These are phyloP conservation scores for Eretmocerus hayati DNA, from an alignment of 2,888 invertebrate genomes.

Conservation along the genomic window DNA sequence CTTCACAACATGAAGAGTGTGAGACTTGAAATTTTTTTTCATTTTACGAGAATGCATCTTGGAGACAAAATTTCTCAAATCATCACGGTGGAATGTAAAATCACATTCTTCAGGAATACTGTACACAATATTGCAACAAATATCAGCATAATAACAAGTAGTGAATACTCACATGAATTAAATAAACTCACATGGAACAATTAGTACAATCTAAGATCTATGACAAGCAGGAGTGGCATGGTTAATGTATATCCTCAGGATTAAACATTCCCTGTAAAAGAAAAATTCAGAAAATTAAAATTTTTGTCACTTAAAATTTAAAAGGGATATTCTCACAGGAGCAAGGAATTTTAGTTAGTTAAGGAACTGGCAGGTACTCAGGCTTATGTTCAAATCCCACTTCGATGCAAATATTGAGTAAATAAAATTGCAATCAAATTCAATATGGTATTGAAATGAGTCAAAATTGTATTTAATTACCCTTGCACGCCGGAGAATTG, in stretches of 20 bases:
- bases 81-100: conserved; percentile 20
- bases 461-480: conserved; percentile 47
- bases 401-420: too few relatives aligned
- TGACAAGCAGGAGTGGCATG: conserved; percentile 7
- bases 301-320: too few relatives aligned
- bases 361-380: too few relatives aligned
- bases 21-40: neutral
- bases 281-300: too few relatives aligned
- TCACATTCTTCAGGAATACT: conserved; percentile 22
- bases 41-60: conserved; percentile 1
- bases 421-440: neutral
- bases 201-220: conserved; percentile 5
- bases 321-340: too few relatives aligned
- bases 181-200: conserved; percentile 13
- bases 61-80: too few relatives aligned
- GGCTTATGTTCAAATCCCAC: too few relatives aligned
- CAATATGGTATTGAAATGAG: neutral
- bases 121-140: conserved; percentile 21
- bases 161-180: conserved; percentile 6
- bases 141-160: conserved; percentile 25
- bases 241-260: conserved; percentile 65
- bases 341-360: too few relatives aligned
- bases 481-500: conserved; percentile 89
- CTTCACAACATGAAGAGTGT: too few relatives aligned
- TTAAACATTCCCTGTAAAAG: conserved; percentile 79